Evolutionary conservation across 2,797 vertebrate species (phyloP).

Genomic region (Protosalanx chinensis): DNA sequence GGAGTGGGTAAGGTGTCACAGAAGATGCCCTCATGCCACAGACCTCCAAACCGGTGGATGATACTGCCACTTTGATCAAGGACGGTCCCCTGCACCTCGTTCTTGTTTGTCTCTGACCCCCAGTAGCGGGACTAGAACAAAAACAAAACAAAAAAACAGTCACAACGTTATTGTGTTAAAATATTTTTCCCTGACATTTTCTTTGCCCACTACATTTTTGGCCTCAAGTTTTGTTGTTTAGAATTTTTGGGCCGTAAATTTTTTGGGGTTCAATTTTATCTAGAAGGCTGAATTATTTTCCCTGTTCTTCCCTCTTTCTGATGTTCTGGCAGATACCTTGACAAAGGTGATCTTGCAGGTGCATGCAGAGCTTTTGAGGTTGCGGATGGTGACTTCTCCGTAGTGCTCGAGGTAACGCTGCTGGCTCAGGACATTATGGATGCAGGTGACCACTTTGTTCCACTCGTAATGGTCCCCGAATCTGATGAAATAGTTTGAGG

Average conservation of each 20-base stretch:
- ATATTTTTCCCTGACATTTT: neutral
- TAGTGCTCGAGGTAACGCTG: constrained; percentile 94
- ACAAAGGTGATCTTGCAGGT: constrained; percentile 93
- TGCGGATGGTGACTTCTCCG: constrained; percentile 86
- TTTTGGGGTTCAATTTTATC: too few species aligned
- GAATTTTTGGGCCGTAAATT: too few species aligned
- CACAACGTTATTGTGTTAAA: neutral
- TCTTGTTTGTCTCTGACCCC: constrained; percentile 80
- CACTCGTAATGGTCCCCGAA: constrained; percentile 94
- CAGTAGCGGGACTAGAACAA: constrained; percentile 86
- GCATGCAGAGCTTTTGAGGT: constrained; percentile 80
- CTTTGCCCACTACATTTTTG: neutral
- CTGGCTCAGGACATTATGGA: constrained; percentile 93
- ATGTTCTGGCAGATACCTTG: constrained; percentile 72
- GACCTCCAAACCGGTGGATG: constrained; percentile 86
- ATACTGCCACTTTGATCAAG: constrained; percentile 80
- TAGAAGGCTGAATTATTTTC: too few species aligned
- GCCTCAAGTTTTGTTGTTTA: too few species aligned
- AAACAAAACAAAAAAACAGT: neutral
- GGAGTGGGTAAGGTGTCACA: constrained; percentile 80
- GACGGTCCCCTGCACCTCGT: constrained; percentile 88
- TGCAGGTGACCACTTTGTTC: constrained; percentile 96
- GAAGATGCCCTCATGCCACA: constrained; percentile 92
- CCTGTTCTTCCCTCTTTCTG: neutral
- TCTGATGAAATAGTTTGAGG: constrained; percentile 55